phyloP scores from a whole-genome alignment of 2,113 vertebrate species.

The Chaetorhynchus papuensis region DNA sequence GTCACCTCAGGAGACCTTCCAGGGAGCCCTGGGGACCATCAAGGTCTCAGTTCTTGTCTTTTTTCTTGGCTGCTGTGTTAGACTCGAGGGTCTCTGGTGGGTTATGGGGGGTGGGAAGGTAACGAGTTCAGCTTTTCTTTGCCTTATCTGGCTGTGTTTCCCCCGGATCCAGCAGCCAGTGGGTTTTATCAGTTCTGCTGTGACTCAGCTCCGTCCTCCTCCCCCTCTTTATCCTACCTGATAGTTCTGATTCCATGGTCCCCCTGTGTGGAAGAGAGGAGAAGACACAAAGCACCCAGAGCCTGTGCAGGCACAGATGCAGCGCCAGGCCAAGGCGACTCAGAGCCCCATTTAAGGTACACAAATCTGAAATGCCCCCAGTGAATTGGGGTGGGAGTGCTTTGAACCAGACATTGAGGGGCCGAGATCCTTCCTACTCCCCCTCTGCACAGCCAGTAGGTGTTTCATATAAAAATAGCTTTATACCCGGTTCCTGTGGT shows the following conservation, averaged over 20 bases:
- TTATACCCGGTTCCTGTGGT: not conserved
- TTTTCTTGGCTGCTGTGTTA: not conserved
- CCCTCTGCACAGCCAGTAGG: not conserved
- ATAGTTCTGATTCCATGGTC: not conserved
- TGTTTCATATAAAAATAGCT: not conserved
- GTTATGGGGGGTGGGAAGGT: not conserved
- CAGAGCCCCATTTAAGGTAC: not conserved
- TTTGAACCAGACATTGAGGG: not conserved
- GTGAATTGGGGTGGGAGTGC: not conserved
- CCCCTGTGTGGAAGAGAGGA: not conserved
- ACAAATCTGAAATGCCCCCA: not conserved
- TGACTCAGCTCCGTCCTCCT: not conserved
- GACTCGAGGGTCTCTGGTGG: not conserved
- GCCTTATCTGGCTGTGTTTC: not conserved
- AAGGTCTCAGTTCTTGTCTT: not conserved
- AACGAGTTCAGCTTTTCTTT: not conserved
- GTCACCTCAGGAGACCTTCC: fast-evolving
- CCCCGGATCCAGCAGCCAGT: not conserved
- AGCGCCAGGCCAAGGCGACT: not conserved
- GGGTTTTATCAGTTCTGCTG: not conserved
- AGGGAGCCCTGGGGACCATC: not conserved
- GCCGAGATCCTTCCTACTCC: not conserved
- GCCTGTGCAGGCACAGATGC: not conserved
- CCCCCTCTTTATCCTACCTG: not conserved
- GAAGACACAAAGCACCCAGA: not conserved